A percentile compares a stretch with the other conserved stretches of the same genome.
Conservation (phyloP, 2,888 invertebrate genomes). For the Sphaerophoria taeniata region DNA sequence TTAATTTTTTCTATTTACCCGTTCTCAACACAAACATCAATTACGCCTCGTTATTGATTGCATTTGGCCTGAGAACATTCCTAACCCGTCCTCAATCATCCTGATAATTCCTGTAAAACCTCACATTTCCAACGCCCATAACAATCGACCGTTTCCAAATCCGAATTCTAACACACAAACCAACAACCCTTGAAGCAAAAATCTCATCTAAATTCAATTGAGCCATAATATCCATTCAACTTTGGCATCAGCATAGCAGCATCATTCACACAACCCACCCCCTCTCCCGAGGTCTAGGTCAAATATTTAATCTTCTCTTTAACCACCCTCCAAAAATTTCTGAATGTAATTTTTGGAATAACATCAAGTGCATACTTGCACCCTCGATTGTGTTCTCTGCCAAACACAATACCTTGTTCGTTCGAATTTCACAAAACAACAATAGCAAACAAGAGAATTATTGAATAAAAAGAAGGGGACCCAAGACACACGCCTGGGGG, state of each 20-base stretch:
- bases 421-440: background rate
- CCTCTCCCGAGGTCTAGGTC: conserved; percentile 64
- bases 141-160: background rate
- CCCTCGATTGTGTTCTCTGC: conserved; percentile 65
- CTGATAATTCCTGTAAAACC: conserved; percentile 62
- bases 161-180: background rate
- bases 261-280: conserved; percentile 21
- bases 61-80: conserved; percentile 1
- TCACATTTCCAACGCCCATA: conserved; percentile 56
- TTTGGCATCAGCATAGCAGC: background rate
- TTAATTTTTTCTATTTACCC: conserved; percentile 44
- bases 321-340: conserved; percentile 41
- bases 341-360: conserved; percentile 73
- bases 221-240: background rate
- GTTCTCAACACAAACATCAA: conserved; percentile 54
- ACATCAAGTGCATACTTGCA: conserved; percentile 73
- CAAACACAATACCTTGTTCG: conserved; percentile 51
- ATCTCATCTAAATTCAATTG: conserved; percentile 35
- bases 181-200: conserved; percentile 18
- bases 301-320: conserved; percentile 69
- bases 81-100: conserved; percentile 48
- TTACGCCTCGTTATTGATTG: conserved; percentile 56
- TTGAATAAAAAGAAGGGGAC: conserved; percentile 39
- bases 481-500: conserved; percentile 16
- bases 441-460: background rate